Conservation (phyloP, 2,888 invertebrate species). For the Gnatocerus cornutus region DNA sequence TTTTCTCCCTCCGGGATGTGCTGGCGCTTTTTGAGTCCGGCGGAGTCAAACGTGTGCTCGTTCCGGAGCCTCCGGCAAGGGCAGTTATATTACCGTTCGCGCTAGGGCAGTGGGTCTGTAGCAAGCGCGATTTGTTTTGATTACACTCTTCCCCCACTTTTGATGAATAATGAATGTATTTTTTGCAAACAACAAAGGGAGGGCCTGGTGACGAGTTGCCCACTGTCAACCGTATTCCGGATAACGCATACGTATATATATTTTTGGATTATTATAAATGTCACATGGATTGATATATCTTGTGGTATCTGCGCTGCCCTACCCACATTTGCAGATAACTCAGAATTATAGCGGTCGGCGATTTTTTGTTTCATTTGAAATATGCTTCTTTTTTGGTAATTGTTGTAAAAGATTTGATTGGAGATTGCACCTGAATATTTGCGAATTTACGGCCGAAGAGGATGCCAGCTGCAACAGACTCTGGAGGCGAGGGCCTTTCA, state of each 20-base stretch:
- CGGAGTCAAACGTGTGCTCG: constrained; percentile 25
- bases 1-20: not conserved
- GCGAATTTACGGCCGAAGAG: constrained; percentile 12
- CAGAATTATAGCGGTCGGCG: constrained; percentile 51
- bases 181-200: constrained; percentile 66
- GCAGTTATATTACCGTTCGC: constrained; percentile 61
- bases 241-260: constrained; percentile 61
- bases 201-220: constrained; percentile 63
- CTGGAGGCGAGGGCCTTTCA: too few species aligned
- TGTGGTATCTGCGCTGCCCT: constrained; percentile 58
- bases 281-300: constrained; percentile 66
- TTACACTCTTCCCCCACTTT: constrained; percentile 66
- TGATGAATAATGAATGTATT: constrained; percentile 68
- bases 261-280: constrained; percentile 68
- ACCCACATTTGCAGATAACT: constrained; percentile 53
- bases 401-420: constrained; percentile 41
- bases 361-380: constrained; percentile 51
- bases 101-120: constrained; percentile 66
- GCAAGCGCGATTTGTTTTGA: constrained; percentile 68
- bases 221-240: constrained; percentile 62
- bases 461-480: not conserved
- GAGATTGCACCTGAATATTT: constrained; percentile 20
- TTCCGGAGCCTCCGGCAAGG: constrained; percentile 56
- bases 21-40: not conserved
- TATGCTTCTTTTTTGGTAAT: constrained; percentile 47